Evolutionary conservation across 2,888 invertebrate genomes (phyloP), one percentile per base, ranked within the genome.

Genomic region (Meliscaeva auricollis): DNA sequence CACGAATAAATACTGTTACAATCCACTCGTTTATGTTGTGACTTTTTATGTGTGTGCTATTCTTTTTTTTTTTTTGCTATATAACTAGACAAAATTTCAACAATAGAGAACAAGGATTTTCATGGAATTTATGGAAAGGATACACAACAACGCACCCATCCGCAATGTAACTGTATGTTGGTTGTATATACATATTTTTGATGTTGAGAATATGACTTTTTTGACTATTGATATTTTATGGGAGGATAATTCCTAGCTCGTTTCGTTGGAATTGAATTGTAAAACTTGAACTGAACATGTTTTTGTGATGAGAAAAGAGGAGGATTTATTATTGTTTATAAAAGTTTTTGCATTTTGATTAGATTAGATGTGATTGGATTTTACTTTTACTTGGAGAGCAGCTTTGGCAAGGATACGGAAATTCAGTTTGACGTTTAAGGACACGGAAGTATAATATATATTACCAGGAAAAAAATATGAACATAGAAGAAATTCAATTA

Each of bases 151-250:
- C n/a, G 13, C 4, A 11, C 41, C 1, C 13, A 13, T 11, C 3
- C n/a, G n/a, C 38, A 20, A 41, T 60, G 22, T 9, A 26, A 60
- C 26, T 26, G 26, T n/a, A 22, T 60, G n/a, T 15, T 60, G 22
- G n/a, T 44, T 44, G n/a, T n/a, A n/a, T n/a, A n/a, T n/a, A n/a
- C n/a, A 9, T 41, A 60, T 58, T 41, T 4, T 56, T 15, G 44
- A 13, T 46, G 46, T 46, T 30, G 7, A 17, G 1, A 30, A 9
- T 17, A 30, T 30, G 26, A 58, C 35, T 17, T 56, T 56, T 32
- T 32, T 35, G 13, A 56, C 54, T 56, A 32, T 54, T 32, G 54
- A 54, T 32, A 15, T 15, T 15, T 54, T 20, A 9, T 48, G 6
- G 32, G 2, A 13, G 30, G 5, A 56, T 35, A 46, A n/a, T 4